Conservation (phyloP, 2,888 invertebrate species). For the Arge pagana region DNA sequence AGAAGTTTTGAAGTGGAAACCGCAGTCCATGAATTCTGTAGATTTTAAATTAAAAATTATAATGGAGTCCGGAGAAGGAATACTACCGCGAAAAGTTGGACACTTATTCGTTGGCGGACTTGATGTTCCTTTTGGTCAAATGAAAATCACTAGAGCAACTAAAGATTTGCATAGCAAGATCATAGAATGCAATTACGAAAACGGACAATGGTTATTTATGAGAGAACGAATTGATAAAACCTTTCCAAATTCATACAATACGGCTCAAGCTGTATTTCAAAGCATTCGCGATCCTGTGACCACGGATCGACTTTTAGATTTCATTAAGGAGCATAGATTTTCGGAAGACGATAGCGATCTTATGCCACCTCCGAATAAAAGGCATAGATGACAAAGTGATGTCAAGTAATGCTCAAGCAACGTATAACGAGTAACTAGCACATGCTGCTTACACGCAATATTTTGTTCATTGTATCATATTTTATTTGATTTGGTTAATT, state of each 20-base stretch:
- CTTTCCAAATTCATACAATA: conserved; percentile 86
- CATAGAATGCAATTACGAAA: conserved; percentile 89
- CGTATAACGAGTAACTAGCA: no score
- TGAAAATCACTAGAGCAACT: conserved; percentile 80
- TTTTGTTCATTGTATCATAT: no score
- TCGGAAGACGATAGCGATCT: conserved; percentile 66
- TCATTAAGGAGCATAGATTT: conserved; percentile 70
- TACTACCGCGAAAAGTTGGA: conserved; percentile 72
- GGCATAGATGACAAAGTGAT: conserved; percentile 55
- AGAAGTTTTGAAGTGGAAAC: conserved; percentile 97
- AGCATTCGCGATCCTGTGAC: conserved; percentile 87
- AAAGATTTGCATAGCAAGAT: conserved; percentile 89
- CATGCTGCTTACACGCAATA: no score
- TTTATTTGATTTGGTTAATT: no score
- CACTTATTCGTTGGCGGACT: conserved; percentile 78
- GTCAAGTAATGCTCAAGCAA: background rate
- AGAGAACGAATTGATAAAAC: conserved; percentile 96
- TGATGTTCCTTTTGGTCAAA: conserved; percentile 69
- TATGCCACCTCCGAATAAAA: conserved; percentile 74
- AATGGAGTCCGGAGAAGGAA: conserved; percentile 71
- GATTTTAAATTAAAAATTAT: conserved; percentile 90
- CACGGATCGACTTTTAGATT: conserved; percentile 76
- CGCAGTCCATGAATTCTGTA: conserved; percentile 89
- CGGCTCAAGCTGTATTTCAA: conserved; percentile 84
- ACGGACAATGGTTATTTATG: conserved; percentile 89